Evolutionary conservation across 2,113 vertebrate species (phyloP).

Genomic region (Oreochromis aureus): DNA sequence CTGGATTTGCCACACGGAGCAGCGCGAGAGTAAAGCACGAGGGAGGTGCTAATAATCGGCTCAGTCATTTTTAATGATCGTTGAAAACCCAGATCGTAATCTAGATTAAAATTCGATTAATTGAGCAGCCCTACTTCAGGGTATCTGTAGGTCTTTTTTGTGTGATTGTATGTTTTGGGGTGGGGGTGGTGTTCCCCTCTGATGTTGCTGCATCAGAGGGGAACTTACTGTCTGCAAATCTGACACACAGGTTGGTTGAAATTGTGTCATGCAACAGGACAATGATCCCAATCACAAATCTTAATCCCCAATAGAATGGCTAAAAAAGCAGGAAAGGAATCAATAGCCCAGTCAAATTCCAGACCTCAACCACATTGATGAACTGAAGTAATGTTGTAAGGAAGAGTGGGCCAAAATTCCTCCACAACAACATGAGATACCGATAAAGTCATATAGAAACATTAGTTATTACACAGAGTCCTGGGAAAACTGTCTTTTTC

Average conservation of each 20-base stretch:
- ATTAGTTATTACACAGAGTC: background rate
- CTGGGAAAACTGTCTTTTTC: background rate
- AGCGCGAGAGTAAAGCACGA: no score
- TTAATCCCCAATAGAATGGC: background rate
- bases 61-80: no score
- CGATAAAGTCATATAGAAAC: background rate
- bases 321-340: background rate
- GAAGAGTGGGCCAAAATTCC: background rate
- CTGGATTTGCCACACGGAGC: no score
- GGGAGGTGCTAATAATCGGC: no score
- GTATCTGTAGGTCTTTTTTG: background rate
- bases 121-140: background rate
- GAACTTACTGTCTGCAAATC: background rate
- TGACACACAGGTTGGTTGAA: background rate
- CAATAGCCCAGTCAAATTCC: background rate
- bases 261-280: background rate
- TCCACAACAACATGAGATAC: background rate
- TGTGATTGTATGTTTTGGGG: background rate
- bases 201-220: background rate
- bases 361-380: background rate
- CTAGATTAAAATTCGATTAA: no score
- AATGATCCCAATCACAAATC: background rate
- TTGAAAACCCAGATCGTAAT: no score
- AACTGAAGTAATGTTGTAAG: background rate
- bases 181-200: background rate